Evolutionary conservation across 2,113 vertebrate species (phyloP).

Genomic region (Ailuropoda melanoleuca): DNA sequence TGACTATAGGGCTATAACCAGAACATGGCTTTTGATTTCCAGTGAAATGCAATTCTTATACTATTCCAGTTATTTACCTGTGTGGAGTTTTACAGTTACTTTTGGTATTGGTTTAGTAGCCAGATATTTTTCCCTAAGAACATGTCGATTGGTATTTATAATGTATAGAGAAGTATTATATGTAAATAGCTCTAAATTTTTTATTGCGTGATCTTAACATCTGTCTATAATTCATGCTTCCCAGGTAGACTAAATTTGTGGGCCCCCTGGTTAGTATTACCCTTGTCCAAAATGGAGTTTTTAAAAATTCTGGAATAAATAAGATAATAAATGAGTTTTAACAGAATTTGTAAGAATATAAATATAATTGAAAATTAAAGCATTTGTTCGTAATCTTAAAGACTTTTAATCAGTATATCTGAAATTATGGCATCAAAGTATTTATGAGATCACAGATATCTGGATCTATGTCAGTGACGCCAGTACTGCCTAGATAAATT

Average conservation of each 20-base stretch:
- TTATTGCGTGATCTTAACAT: constrained; percentile 43
- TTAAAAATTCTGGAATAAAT: constrained; percentile 5
- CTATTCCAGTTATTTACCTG: not conserved
- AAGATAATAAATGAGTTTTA: constrained; percentile 43
- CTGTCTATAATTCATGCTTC: not conserved
- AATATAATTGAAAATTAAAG: constrained; percentile 43
- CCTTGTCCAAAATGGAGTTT: constrained; percentile 40
- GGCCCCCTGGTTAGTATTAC: constrained; percentile 1
- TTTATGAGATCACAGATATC: constrained; percentile 43
- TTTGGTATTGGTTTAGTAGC: constrained; percentile 20
- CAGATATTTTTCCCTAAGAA: constrained; percentile 18
- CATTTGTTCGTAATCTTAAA: constrained; percentile 38
- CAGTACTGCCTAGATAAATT: constrained; percentile 30
- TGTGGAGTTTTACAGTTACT: not conserved
- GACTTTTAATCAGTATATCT: constrained; percentile 27
- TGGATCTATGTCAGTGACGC: not conserved
- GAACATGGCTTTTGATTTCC: not conserved
- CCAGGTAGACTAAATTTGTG: not conserved
- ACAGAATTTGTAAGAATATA: constrained; percentile 30
- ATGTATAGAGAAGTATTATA: not conserved
- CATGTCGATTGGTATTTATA: constrained; percentile 26
- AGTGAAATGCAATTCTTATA: not conserved
- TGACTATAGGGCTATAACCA: not conserved
- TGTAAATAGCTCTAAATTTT: constrained; percentile 24
- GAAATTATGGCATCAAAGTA: constrained; percentile 36